Conservation (phyloP, 2,888 invertebrate species). For the Platerodrilus igneus region DNA sequence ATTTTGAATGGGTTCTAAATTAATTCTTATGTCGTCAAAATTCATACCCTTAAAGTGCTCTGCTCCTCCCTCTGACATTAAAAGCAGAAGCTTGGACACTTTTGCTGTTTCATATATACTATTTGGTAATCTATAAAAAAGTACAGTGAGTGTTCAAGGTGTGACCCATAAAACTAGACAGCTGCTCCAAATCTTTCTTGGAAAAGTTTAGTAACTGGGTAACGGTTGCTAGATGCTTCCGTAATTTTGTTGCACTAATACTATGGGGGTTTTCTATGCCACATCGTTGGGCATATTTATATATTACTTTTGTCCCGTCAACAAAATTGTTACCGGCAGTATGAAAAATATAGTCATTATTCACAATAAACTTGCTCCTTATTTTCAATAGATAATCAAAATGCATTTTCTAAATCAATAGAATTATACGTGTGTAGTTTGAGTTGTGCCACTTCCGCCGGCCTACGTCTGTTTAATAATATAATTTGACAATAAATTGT, state of each 20-base stretch:
- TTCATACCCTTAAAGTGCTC: slow-evolving; percentile 7
- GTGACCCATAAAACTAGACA: slow-evolving; percentile 9
- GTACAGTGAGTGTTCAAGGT: slow-evolving; percentile 8
- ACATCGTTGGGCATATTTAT: slow-evolving; percentile 22
- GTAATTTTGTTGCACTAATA: slow-evolving; percentile 19
- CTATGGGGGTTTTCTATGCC: slow-evolving; percentile 9
- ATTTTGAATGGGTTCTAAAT: slow-evolving; percentile 5
- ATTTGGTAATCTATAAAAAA: slow-evolving; percentile 3
- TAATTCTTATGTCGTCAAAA: slow-evolving; percentile 17
- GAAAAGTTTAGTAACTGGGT: slow-evolving; percentile 4
- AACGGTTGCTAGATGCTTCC: slow-evolving; percentile 26
- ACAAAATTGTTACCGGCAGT: slow-evolving; percentile 17
- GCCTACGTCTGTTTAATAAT: slow-evolving; percentile 23
- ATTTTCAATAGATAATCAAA: too few relatives aligned
- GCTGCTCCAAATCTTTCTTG: slow-evolving; percentile 6
- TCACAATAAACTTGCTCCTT: too few relatives aligned
- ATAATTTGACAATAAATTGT: slow-evolving; percentile 26
- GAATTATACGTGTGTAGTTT: too few relatives aligned
- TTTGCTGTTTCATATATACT: slow-evolving; percentile 8
- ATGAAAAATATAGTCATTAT: slow-evolving; percentile 18
- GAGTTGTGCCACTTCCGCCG: too few relatives aligned
- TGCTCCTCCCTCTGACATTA: slow-evolving; percentile 8
- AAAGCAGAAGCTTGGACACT: slow-evolving; percentile 8
- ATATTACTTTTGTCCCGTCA: slow-evolving; percentile 23
- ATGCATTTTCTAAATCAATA: too few relatives aligned